These are phyloP conservation scores for Desoria tigrina DNA, from an alignment of 2,888 invertebrate genomes.

Conservation along the genomic window DNA sequence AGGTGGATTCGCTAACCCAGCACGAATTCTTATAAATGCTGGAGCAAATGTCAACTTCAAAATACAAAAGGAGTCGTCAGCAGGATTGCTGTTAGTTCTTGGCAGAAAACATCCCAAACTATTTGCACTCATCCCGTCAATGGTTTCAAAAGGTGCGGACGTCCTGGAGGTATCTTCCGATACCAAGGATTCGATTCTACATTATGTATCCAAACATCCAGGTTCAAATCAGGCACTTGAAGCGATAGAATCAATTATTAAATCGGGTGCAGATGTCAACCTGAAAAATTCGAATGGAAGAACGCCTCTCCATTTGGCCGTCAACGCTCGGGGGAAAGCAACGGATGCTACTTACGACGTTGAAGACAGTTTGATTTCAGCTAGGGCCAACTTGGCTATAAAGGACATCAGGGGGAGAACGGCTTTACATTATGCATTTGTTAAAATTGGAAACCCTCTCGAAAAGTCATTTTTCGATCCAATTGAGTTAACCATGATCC, in stretches of 20 bases:
- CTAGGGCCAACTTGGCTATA: conserved; percentile 56
- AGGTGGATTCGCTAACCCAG: conserved; percentile 20
- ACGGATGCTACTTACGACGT: conserved; percentile 58
- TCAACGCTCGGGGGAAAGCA: conserved; percentile 57
- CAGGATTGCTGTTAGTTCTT: conserved; percentile 21
- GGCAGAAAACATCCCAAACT: conserved; percentile 20
- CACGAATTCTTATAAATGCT: conserved; percentile 40
- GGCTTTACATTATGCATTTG: conserved; percentile 60
- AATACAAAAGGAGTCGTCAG: conserved; percentile 16
- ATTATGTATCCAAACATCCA: conserved; percentile 41
- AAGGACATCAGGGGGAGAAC: conserved; percentile 56
- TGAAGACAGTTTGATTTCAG: conserved; percentile 58
- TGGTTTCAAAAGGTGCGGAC: conserved; percentile 44
- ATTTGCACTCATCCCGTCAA: conserved; percentile 32
- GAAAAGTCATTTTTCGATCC: conserved; percentile 44
- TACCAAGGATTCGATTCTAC: conserved; percentile 42
- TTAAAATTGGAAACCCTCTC: conserved; percentile 55
- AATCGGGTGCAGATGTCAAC: conserved; percentile 29
- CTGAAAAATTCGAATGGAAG: conserved; percentile 52
- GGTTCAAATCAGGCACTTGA: conserved; percentile 16
- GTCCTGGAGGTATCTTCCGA: conserved; percentile 29
- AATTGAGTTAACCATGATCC: conserved; percentile 58
- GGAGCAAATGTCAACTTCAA: conserved; percentile 48
- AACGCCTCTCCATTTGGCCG: conserved; percentile 60
- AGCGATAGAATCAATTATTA: conserved; percentile 25